These are phyloP conservation scores for Phrynosoma platyrhinos DNA, from an alignment of 2,113 vertebrate genomes.

Conservation along the genomic window DNA sequence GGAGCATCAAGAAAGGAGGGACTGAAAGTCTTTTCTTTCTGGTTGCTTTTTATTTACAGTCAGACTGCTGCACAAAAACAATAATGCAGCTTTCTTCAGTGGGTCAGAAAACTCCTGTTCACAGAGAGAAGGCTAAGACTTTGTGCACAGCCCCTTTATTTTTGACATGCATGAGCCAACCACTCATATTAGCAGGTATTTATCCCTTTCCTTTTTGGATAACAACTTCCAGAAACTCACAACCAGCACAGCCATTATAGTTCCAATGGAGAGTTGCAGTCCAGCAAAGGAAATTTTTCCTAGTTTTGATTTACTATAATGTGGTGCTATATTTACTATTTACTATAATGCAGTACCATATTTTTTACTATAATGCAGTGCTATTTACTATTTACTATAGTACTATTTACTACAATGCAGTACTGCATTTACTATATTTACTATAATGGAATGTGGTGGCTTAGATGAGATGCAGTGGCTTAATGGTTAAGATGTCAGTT, in stretches of 20 bases:
- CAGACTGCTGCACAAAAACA: background rate
- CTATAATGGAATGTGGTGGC: too few species aligned
- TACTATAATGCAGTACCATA: too few species aligned
- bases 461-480: too few species aligned
- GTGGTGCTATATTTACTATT: too few species aligned
- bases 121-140: background rate
- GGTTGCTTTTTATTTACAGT: background rate
- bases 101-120: background rate
- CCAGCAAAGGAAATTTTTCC: background rate
- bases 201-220: background rate
- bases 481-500: too few species aligned
- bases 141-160: background rate
- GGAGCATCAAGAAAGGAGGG: background rate
- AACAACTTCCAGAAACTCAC: too few species aligned
- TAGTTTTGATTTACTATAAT: background rate
- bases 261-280: too few species aligned
- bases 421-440: too few species aligned
- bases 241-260: too few species aligned
- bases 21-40: background rate
- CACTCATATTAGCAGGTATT: background rate
- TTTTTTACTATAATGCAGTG: too few species aligned
- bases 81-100: background rate
- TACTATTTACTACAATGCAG: too few species aligned
- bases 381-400: too few species aligned
- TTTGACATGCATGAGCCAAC: background rate